Conservation (phyloP, 2,888 invertebrate genomes). For the Sceliomorpha sp. region DNA sequence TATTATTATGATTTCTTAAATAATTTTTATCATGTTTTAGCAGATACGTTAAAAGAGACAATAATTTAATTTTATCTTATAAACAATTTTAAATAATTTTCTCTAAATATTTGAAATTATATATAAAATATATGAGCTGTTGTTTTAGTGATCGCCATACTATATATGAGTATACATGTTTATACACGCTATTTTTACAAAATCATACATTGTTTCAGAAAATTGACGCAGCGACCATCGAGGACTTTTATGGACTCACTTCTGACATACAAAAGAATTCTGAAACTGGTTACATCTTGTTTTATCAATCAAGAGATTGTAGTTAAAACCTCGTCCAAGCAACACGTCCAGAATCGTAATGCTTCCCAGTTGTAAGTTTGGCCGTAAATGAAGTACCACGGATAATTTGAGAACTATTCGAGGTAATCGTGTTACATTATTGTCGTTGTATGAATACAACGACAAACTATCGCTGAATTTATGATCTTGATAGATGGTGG, state of each 20-base stretch:
- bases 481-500: not conserved
- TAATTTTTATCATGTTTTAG: no score
- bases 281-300: constrained; percentile 99
- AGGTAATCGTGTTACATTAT: constrained; percentile 11
- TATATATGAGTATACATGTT: no score
- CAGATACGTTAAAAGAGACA: no score
- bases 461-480: constrained; percentile 32
- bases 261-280: constrained; percentile 99
- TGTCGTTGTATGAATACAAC: not conserved
- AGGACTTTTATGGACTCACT: constrained; percentile 99
- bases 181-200: no score
- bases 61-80: no score
- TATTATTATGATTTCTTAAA: no score
- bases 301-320: constrained; percentile 97
- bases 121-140: no score
- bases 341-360: constrained; percentile 49
- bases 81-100: no score
- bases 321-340: constrained; percentile 67
- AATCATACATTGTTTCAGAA: constrained; percentile 92
- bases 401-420: constrained; percentile 45
- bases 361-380: constrained; percentile 46
- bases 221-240: constrained; percentile 99
- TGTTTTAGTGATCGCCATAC: no score
- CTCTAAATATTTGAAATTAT: no score
- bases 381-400: constrained; percentile 15